phyloP scores from a whole-genome alignment of 1,140 invertebrate species.

The Paraescarpia echinospica region DNA sequence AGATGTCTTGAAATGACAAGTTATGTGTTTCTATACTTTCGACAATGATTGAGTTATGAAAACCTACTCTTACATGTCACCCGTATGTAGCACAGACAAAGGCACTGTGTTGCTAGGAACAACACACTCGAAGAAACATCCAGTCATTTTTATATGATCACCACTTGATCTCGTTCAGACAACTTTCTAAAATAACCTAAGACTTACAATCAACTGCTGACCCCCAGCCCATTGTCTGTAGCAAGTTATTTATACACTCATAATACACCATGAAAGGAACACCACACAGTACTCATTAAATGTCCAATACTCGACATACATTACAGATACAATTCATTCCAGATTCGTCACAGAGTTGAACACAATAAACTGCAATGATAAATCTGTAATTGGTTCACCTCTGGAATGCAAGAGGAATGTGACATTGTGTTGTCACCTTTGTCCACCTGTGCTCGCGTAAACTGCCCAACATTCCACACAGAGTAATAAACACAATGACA shows the following conservation, averaged over 20 bases:
- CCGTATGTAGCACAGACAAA: neutral
- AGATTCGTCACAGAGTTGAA: neutral
- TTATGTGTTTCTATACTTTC: neutral
- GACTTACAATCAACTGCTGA: neutral
- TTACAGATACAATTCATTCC: neutral
- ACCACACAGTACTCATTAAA: neutral
- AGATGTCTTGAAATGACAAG: neutral
- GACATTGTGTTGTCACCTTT: neutral
- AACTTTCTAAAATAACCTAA: neutral
- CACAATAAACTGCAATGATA: slow-evolving; percentile 1
- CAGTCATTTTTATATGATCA: neutral
- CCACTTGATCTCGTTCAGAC: too few relatives aligned
- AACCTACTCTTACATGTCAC: neutral
- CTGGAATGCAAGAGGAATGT: neutral
- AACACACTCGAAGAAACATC: neutral
- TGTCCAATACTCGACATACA: neutral
- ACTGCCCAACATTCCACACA: neutral
- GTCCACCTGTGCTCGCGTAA: neutral
- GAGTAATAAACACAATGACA: neutral
- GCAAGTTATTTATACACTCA: neutral
- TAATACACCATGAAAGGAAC: neutral
- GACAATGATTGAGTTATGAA: neutral
- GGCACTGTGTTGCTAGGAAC: neutral
- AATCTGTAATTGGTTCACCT: neutral
- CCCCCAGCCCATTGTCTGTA: neutral